A percentile compares a stretch with the other conserved stretches of the same genome.
phyloP scores from a whole-genome alignment of 2,113 vertebrate genomes.

The Morphnarchus princeps region DNA sequence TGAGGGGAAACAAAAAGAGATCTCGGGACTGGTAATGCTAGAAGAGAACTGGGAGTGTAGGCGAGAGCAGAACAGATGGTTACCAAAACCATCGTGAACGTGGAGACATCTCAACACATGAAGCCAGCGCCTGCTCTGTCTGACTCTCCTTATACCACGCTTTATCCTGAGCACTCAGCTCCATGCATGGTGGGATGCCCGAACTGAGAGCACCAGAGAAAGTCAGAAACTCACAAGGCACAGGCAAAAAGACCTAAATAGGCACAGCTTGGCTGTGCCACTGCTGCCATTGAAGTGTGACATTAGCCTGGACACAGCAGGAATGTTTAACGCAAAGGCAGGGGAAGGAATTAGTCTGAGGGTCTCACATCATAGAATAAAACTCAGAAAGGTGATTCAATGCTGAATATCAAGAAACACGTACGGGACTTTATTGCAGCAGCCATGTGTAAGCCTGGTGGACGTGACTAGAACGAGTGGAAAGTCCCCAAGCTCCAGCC shows the following conservation, averaged over 20 bases:
- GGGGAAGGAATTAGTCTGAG: background rate
- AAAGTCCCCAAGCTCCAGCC: background rate
- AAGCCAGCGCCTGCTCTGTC: background rate
- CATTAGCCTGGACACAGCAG: background rate
- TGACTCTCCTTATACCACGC: background rate
- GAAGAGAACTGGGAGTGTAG: background rate
- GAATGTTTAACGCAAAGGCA: background rate
- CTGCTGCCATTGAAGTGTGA: background rate
- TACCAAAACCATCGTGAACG: background rate
- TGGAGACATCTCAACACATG: background rate
- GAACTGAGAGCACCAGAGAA: background rate
- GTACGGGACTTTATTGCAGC: background rate
- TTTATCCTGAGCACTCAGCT: background rate
- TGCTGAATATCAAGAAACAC: background rate
- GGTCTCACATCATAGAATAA: background rate
- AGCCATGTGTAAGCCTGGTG: background rate
- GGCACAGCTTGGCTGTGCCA: background rate
- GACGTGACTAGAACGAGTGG: background rate
- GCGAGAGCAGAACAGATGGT: background rate
- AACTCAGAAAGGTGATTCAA: background rate
- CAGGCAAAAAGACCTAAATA: background rate
- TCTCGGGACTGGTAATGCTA: background rate
- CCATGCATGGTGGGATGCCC: fast-evolving
- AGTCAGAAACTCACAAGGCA: background rate
- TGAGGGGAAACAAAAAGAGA: background rate